Evolutionary conservation across 1,140 invertebrate genomes (phyloP), one percentile per base, ranked within the genome.

Genomic region (Drosophila nasuta): DNA sequence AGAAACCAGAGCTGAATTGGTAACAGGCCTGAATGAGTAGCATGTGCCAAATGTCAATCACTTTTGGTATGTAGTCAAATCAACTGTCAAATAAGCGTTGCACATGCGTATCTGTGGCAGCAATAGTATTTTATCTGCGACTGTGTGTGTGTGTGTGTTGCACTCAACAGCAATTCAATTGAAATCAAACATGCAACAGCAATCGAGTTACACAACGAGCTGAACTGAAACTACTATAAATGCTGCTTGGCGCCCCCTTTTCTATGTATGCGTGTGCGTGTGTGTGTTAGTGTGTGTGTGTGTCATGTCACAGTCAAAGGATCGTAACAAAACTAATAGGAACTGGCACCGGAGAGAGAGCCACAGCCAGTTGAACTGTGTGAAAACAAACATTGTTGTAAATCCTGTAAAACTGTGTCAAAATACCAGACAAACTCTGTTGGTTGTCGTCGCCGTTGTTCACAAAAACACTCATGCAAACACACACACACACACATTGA

Each of bases 101-200:
- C 77, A 57, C 46, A 57, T 65, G 71, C 46, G 52, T 51, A 46
- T 67, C 45, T 62, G 52, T 48, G 38, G 43, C 58, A 46, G 43
- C 17, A 8, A 41, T 48, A 43, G 35, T 3, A 38, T 45, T 66
- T 63, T 59, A 11, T 54, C 35, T 75, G 60, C 17, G 35, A 28
- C 41, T 72, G 52, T 62, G 15, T 65, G 43, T 49, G 58, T 71
- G 67, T 83, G 51, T 82, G 63, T 81, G 72, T 68, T 70, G 83
- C 82, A 88, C 82, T 87, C 82, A 87, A 87, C 82, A 78, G 72
- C 82, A 87, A 87, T 87, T 88, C 82, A 88, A 87, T 87, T 88
- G 79, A 87, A 87, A 88, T 88, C 83, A 87, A 88, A 87, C 88
- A 88, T 88, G 83, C 83, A 89, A 83, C 80, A 83, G 83, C 83